These are phyloP conservation scores for Lasioglossum figueresi DNA, from an alignment of 2,888 invertebrate genomes.

Conservation along the genomic window DNA sequence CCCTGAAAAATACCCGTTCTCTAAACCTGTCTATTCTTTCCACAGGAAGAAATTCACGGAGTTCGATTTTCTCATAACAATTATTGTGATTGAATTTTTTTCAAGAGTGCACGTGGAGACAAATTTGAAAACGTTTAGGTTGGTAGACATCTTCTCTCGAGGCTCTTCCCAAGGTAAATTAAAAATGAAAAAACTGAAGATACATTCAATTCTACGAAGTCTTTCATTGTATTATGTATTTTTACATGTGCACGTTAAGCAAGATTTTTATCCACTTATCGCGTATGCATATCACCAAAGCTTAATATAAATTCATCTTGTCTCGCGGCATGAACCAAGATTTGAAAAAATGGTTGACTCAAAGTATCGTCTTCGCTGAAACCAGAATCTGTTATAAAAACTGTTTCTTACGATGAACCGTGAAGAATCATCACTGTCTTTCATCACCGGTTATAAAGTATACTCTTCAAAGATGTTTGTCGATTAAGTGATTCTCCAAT, in stretches of 20 bases:
- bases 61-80: background rate
- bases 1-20: slow-evolving; percentile 15
- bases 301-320: background rate
- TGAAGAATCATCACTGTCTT: background rate
- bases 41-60: background rate
- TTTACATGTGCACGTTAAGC: background rate
- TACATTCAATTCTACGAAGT: background rate
- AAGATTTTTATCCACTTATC: background rate
- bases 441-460: background rate
- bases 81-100: background rate
- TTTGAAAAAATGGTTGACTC: background rate
- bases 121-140: background rate
- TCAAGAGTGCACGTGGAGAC: background rate
- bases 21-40: background rate
- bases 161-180: background rate
- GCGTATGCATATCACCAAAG: no score
- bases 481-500: background rate
- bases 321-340: background rate
- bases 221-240: background rate
- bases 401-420: background rate
- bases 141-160: background rate
- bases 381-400: background rate
- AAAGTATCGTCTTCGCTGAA: background rate
- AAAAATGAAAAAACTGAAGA: background rate
- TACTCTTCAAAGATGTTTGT: background rate